Evolutionary conservation across 2,113 vertebrate genomes (phyloP).

Genomic region (Theristicus caerulescens): DNA sequence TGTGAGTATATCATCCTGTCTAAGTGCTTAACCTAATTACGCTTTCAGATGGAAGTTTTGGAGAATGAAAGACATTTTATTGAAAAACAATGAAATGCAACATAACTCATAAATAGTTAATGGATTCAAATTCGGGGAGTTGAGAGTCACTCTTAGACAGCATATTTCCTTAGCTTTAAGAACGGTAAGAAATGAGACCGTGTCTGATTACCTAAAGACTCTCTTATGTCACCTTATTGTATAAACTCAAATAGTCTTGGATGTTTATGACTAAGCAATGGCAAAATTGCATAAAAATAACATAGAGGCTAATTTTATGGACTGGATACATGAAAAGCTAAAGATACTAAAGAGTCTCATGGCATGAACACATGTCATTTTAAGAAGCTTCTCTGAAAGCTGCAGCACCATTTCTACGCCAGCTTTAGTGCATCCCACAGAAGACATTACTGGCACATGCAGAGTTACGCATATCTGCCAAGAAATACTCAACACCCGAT

Average conservation of each 20-base stretch:
- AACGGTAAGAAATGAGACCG: neutral
- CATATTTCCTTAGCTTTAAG: neutral
- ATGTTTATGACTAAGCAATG: neutral
- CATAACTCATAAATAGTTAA: neutral
- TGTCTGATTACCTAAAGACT: neutral
- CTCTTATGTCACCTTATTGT: neutral
- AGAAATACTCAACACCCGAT: neutral
- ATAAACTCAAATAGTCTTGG: neutral
- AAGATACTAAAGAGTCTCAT: neutral
- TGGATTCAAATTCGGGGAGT: neutral
- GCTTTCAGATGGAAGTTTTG: neutral
- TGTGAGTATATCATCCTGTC: neutral
- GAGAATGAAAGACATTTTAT: neutral
- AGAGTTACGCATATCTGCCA: neutral
- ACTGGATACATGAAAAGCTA: neutral
- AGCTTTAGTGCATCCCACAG: conserved; percentile 20
- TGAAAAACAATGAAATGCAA: neutral
- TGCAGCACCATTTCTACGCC: neutral
- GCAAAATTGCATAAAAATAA: conserved; percentile 12
- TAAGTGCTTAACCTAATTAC: neutral
- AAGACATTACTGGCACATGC: neutral
- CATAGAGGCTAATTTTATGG: neutral
- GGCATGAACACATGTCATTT: neutral
- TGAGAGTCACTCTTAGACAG: neutral
- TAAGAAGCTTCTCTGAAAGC: conserved; percentile 26